phyloP scores from a whole-genome alignment of 2,113 vertebrate genomes.

The Tympanuchus pallidicinctus region DNA sequence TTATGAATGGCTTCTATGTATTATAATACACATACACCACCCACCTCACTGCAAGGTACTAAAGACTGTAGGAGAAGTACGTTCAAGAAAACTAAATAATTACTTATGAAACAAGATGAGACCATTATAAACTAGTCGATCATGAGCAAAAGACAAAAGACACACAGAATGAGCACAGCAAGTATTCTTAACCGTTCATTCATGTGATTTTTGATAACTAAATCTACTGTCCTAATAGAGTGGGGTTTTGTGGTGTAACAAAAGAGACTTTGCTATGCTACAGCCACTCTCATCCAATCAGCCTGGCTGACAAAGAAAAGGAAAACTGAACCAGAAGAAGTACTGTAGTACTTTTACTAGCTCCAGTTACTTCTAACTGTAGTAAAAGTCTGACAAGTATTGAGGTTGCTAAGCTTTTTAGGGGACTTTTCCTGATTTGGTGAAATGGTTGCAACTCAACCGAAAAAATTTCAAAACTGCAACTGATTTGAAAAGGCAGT shows the following conservation, averaged over 20 bases:
- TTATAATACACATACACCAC: background rate
- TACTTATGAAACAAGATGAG: background rate
- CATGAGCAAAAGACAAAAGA: background rate
- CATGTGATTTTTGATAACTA: background rate
- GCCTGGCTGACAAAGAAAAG: background rate
- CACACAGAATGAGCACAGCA: background rate
- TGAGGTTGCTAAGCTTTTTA: slow-evolving; percentile 53
- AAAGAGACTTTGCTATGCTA: background rate
- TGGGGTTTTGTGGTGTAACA: background rate
- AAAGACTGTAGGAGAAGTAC: background rate
- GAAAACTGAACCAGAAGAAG: slow-evolving; percentile 15
- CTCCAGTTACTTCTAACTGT: slow-evolving; percentile 18
- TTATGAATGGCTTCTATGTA: background rate
- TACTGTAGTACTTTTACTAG: background rate
- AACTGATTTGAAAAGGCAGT: slow-evolving; percentile 65
- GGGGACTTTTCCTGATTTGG: slow-evolving; percentile 50
- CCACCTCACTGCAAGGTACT: background rate
- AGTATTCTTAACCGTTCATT: background rate
- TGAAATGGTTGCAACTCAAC: slow-evolving; percentile 66
- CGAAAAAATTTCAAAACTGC: slow-evolving; percentile 54
- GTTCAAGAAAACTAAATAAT: background rate
- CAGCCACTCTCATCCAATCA: background rate
- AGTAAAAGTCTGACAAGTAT: slow-evolving; percentile 26
- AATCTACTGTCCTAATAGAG: background rate
- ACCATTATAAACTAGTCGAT: background rate